Evolutionary conservation across 2,888 invertebrate species (phyloP), one percentile per base, ranked within the genome.

Genomic region (Nephrotoma guestfalica): DNA sequence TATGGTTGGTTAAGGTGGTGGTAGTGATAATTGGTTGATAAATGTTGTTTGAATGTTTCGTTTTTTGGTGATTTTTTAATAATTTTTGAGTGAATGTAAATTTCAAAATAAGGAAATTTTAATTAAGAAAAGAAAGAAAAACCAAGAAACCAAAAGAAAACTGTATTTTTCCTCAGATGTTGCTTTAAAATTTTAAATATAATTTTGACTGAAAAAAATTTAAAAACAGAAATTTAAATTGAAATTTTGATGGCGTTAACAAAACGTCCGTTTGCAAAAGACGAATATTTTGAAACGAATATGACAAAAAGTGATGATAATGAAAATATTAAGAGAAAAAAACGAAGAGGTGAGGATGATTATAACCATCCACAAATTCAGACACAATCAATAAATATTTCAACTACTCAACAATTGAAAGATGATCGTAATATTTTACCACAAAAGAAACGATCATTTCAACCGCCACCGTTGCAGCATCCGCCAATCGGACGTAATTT

Each of bases 201-300:
- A 71, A 71, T 71, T 71, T 71, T 71, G 71, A 71, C 71, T 71
- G 71, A 71, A 71, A 71, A 51, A 71, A 71, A 30, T 30, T 30
- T 13, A 30, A 18, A 71, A 30, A 30, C 9, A 71, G 15, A 51
- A 51, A 71, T 71, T 18, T 18, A 71, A 71, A 71, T 57, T 57
- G 18, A 57, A 30, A 18, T 71, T 3, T 84, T 88, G 87, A 91
- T 91, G 91, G 91, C 91, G 88, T 88, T 91, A 88, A 90, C 91
- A 41, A 91, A 91, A 89, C 90, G 91, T 88, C 91, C 91, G 87
- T 89, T 91, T 85, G 89, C 90, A 88, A 91, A 91, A 90, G 91
- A 91, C 88, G 86, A 87, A 45, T 86, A 86, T 13, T 85, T 87
- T 87, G 90, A 90, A 86, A 41, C 57, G 88, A 90, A 90, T 88